Evolutionary conservation across 2,888 invertebrate species (phyloP), one percentile per base, ranked within the genome.

Genomic region (Dryobota labecula): DNA sequence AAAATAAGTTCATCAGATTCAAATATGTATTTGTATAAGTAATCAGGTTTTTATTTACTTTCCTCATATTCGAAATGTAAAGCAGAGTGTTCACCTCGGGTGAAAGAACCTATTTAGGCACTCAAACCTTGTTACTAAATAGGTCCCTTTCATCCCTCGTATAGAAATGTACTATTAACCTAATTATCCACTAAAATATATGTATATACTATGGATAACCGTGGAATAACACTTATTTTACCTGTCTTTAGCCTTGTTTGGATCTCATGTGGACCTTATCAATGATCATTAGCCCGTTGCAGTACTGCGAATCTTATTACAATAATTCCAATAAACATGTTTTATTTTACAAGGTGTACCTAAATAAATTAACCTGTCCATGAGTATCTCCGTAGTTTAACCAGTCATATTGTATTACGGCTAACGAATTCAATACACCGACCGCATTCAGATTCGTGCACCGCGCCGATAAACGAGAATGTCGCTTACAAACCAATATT

Each of bases 401-500:
- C 15, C 24, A 62, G 7, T 33, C 20, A 47, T 53, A 73, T 20
- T 76, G 1, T 18, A 54, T 70, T 76, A 57, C 45, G 11, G 36
- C 60, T 62, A 68, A 77, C 36, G 57, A 67, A 79, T 81, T 71
- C 45, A 62, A 73, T 78, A 73, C 63, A 45, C 47, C 53, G 18
- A 51, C 41, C 56, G 24, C 70, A 60, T 36, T 60, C 58, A n/a
- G 56, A 70, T 56, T 76, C 60, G n/a, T 64, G 73, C 61, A 60
- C 27, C 43, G 9, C 30, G 7, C 49, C 45, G 53, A 83, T 78
- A 81, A 84, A 78, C 76, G 76, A 60, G 78, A 82, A 76, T 61
- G 72, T 74, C 76, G 73, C 70, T 80, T 79, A 76, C 78, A 65
- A 81, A 79, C 77, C 83, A 38, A 65, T 77, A 75, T 58, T 78